Conservation (phyloP, 1,140 invertebrate species). For the Heterodera carotae region DNA sequence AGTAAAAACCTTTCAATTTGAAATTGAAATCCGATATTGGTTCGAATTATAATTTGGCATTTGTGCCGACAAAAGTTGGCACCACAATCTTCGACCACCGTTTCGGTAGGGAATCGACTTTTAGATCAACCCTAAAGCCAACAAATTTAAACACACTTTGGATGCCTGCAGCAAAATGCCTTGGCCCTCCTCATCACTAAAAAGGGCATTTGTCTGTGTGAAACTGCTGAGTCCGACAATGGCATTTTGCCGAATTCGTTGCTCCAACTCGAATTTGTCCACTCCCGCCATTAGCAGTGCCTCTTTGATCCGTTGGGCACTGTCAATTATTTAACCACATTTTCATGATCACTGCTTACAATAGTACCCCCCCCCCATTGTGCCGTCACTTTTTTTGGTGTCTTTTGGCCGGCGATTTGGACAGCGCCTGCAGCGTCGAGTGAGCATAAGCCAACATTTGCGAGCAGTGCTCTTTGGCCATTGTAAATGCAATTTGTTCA, state of each 20-base stretch:
- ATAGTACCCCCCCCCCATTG: background rate
- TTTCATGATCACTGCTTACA: too few species aligned
- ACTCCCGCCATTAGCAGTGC: slow-evolving; percentile 38
- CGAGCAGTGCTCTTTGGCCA: slow-evolving; percentile 47
- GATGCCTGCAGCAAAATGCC: slow-evolving; percentile 5
- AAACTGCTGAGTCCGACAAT: background rate
- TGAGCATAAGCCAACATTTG: slow-evolving; percentile 56
- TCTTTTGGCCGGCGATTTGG: slow-evolving; percentile 54
- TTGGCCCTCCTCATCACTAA: background rate
- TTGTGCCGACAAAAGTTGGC: too few species aligned
- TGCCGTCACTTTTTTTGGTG: background rate
- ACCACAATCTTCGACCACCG: too few species aligned
- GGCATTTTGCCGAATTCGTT: background rate
- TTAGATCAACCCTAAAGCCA: too few species aligned
- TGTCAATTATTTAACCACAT: background rate
- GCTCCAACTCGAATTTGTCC: slow-evolving; percentile 26
- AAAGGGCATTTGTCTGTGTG: background rate
- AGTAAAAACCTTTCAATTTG: background rate
- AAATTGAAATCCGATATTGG: background rate
- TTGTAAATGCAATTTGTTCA: slow-evolving; percentile 52
- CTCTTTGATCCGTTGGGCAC: slow-evolving; percentile 40
- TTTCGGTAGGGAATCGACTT: too few species aligned
- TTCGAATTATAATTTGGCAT: too few species aligned
- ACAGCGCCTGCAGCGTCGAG: slow-evolving; percentile 43
- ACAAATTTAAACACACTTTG: background rate